Base-by-base conservation (phyloP, 2,797 vertebrate species). In the Manis pentadactyla region DNA sequence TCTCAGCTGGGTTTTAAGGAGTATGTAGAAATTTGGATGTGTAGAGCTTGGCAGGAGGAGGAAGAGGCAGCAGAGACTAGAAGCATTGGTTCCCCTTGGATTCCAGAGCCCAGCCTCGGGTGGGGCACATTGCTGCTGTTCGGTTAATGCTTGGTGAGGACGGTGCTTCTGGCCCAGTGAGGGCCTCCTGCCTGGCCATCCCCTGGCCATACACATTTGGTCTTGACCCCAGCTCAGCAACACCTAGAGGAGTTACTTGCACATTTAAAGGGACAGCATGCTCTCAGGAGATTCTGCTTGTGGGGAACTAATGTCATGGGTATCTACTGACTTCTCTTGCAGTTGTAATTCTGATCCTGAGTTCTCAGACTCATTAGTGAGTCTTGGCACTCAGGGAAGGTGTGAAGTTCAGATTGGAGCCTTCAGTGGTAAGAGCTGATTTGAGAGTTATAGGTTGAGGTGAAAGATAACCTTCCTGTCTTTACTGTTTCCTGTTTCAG, bases 401-500 rank as follows among this genome's bases (percentile, higher is more conserved):
- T 84, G 81, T 27, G 39, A 92, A 66, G 27, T 85, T 93, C 82
- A 46, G 46, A 53, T 94, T 51, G 71, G 6, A 95, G 66, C 23
- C 69, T 91, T 88, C 14, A 21, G 11, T 34, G 34, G 74, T 92
- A 81, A 92, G 77, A 84, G 46, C 19, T 4, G 13, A 55, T 53
- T 42, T 71, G 61, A 82, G 53, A 61, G 2, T 66, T 69, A 14
- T 71, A 78, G 86, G 59, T 83, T 12, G 77, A 86, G 15, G 59
- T 96, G 27, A 94, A n/a, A 82, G 64, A 85, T 51, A 95, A 98
- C 21, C 39, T 94, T 96, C 42, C 90, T 97, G 53, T 91, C 49
- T 98, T 87, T 68, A 57, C 95, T 53, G 19, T 96, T 98, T 98
- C 84, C 29, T 98, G 46, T 98, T 99, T 96, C 98, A 99, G 99